These are phyloP conservation scores for Helarctos malayanus DNA, from an alignment of 2,797 vertebrate species.

Conservation along the genomic window DNA sequence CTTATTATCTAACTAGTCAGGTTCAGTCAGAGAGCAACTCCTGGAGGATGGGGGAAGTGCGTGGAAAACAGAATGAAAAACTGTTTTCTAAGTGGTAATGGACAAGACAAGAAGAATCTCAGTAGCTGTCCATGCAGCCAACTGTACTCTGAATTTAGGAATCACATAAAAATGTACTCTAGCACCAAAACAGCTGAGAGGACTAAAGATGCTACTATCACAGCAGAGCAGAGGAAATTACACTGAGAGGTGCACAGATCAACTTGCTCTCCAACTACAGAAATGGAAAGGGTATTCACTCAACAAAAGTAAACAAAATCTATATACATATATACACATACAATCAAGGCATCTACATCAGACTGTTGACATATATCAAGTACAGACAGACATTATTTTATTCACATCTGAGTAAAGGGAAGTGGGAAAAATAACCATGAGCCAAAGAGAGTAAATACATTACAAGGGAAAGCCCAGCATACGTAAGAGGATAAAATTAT, in stretches of 20 bases:
- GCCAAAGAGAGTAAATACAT: neutral
- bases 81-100: neutral
- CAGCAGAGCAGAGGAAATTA: neutral
- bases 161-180: slow-evolving; percentile 45
- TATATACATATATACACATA: neutral
- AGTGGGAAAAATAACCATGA: slow-evolving; percentile 41
- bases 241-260: neutral
- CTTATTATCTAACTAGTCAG: neutral
- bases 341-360: neutral
- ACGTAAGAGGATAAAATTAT: slow-evolving; percentile 24
- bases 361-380: slow-evolving; percentile 1
- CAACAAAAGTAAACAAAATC: neutral
- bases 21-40: neutral
- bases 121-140: neutral
- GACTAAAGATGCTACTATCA: neutral
- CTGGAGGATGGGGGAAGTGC: neutral
- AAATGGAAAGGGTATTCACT: neutral
- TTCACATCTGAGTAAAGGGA: slow-evolving; percentile 19
- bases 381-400: neutral
- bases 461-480: neutral
- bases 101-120: slow-evolving; percentile 19
- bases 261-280: neutral
- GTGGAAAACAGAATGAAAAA: neutral
- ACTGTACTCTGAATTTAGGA: neutral
- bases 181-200: neutral